Percentiles rank a stretch among this genome's conserved stretches.
Conservation (phyloP, 2,113 vertebrate genomes). For the Scophthalmus maximus region DNA sequence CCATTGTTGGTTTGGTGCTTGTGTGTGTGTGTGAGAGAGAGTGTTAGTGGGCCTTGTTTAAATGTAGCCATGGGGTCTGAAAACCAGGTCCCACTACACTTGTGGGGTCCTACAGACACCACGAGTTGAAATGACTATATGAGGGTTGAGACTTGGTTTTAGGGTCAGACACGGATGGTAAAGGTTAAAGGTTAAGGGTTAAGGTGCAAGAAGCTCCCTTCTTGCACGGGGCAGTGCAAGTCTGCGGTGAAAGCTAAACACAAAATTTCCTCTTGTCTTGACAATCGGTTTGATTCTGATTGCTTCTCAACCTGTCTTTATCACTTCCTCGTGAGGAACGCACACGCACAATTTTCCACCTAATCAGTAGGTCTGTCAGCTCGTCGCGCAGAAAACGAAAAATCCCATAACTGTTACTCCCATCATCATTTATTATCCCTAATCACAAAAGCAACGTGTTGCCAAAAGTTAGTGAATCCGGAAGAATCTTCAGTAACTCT, state of each 20-base stretch:
- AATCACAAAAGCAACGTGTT: conserved; percentile 32
- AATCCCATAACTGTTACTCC: conserved; percentile 32
- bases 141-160: background rate
- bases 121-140: background rate
- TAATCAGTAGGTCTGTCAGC: conserved; percentile 26
- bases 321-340: too few relatives aligned
- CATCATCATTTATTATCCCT: conserved; percentile 51
- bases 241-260: too few relatives aligned
- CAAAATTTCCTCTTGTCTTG: conserved; percentile 41
- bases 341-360: conserved; percentile 13
- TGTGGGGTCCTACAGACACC: background rate
- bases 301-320: conserved; percentile 46
- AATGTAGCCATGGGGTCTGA: background rate
- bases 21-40: conserved; percentile 37
- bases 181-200: conserved; percentile 54
- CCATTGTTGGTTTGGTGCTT: conserved; percentile 80
- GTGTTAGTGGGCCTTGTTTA: conserved; percentile 8
- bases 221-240: conserved; percentile 72
- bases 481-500: conserved; percentile 17
- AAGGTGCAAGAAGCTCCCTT: conserved; percentile 83
- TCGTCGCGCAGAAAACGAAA: conserved; percentile 37
- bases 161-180: background rate
- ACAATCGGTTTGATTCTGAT: conserved; percentile 21
- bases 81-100: background rate
- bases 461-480: conserved; percentile 43